Base-by-base conservation (phyloP, 2,797 vertebrate genomes). In the Sebastes matsubarae region DNA sequence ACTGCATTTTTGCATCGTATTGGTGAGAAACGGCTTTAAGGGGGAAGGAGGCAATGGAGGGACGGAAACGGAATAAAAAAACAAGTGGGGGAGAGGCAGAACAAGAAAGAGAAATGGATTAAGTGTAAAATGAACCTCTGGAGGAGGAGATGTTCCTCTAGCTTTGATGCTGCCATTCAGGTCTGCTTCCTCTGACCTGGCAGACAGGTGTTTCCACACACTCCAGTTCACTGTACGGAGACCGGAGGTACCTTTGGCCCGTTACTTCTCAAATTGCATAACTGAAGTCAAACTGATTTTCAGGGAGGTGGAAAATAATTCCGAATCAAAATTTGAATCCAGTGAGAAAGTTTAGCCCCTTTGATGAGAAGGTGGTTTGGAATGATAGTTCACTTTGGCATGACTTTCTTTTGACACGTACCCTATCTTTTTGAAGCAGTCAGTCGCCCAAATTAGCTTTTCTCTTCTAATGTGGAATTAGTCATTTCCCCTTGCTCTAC, bases 141-240 rank as follows among this genome's bases (percentile, higher is more conserved):
- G 70, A 75, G 38, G 55, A 81, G n/a, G 30, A 68, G 64, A 67
- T 60, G 54, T 72, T 84, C 42, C 36, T 79, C 29, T 12, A 13
- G 68, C 70, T 90, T 80, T 86, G 78, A 86, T 80, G 77, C 77
- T 76, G 57, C 58, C 46, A 30, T 69, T 72, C 61, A 71, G 54
- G 64, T 82, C 59, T 65, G 63, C 71, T 70, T 85, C 77, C 59
- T 76, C 34, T 59, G 20, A 82, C 76, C 80, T 71, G 63, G 59
- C 72, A 87, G 59, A 68, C 70, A 64, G 58, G 82, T 36, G 52
- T 32, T 66, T 76, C 72, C 63, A 81, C 72, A 60, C 55, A 61
- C 68, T 50, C 55, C 30, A 30, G 34, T 77, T 85, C 80, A 38
- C 75, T 12, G 22, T 71, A 20, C 54, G 79, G 72, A 82, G 24